These are phyloP conservation scores for Helleia helle DNA, from an alignment of 2,888 invertebrate genomes.

Conservation along the genomic window DNA sequence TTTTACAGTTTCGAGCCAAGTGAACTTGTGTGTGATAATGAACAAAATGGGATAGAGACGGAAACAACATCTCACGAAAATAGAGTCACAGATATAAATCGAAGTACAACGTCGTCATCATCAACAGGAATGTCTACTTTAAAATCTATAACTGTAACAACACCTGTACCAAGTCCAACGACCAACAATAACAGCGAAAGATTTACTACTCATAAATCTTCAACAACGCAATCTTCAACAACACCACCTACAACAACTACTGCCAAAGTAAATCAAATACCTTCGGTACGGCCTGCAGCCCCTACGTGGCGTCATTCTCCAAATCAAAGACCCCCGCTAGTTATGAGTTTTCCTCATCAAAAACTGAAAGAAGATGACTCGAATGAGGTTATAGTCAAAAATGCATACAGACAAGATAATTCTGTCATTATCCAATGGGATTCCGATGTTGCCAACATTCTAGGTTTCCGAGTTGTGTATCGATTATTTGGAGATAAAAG, in stretches of 20 bases:
- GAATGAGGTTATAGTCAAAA: slow-evolving; percentile 88
- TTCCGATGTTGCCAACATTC: slow-evolving; percentile 87
- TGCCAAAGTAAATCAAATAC: slow-evolving; percentile 38
- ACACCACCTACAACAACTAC: slow-evolving; percentile 50
- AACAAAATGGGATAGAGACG: slow-evolving; percentile 31
- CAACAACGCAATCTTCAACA: slow-evolving; percentile 31
- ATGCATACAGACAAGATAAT: slow-evolving; percentile 88
- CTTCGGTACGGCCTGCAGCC: slow-evolving; percentile 51
- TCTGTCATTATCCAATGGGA: slow-evolving; percentile 95
- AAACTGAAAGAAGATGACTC: slow-evolving; percentile 77
- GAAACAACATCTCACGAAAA: slow-evolving; percentile 27
- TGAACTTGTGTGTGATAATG: slow-evolving; percentile 77
- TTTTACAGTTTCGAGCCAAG: slow-evolving; percentile 91
- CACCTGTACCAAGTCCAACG: slow-evolving; percentile 24
- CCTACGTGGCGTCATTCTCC: slow-evolving; percentile 64
- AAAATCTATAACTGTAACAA: slow-evolving; percentile 30
- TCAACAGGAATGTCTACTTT: slow-evolving; percentile 32
- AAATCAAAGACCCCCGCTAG: slow-evolving; percentile 80
- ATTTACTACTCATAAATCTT: slow-evolving; percentile 31
- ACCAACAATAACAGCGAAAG: slow-evolving; percentile 29
- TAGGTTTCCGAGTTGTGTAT: slow-evolving; percentile 93
- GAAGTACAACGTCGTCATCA: slow-evolving; percentile 28
- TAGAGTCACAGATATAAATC: slow-evolving; percentile 29
- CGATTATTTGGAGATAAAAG: slow-evolving; percentile 90
- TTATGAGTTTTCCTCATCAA: slow-evolving; percentile 80